Evolutionary conservation across 2,797 vertebrate species (phyloP), one percentile per base, ranked within the genome.

Genomic region (Stomatorhinus walkeri): DNA sequence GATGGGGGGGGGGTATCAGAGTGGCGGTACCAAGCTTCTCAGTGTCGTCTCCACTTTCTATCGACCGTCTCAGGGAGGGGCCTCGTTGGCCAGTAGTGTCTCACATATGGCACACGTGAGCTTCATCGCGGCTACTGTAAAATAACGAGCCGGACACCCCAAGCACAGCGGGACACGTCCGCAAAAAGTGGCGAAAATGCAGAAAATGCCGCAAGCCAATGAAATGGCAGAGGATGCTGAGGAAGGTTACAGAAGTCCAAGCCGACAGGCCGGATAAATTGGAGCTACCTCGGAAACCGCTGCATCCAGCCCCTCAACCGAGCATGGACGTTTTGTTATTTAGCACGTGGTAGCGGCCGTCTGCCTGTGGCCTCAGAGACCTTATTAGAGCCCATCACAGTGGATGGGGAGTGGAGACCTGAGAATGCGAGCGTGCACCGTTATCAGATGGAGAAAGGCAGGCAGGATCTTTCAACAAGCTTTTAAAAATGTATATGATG

Each of bases 1-100:
- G 84, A 95, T 64, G 95, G 96, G 95, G 28, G 28, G 28, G 28
- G 28, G 68, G 10, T 93, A 92, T 93, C 94, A 92, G 91, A 91
- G 92, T 90, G 91, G 92, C 90, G 84, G 51, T 72, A 88, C 85
- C 90, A 85, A 89, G 93, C 93, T 93, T 95, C 93, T 94, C 8
- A 0, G 14, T 46, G 36, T 48, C 36, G n/a, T 83, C 40, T n/a
- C 14, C 14, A 36, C 40, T 40, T 43, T 43, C 4, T 16, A n/a
- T 46, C 40, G 36, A 46, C 36, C 19, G 6, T 83, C 40, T 46
- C 19, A n/a, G 40, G 43, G 40, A 19, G 72, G 32, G 68, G 24
- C 68, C 68, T 72, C 7, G 4, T 0, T 32, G 24, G 28, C 32
- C 68, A 36, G 32, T 36, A 43, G 64, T 1, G 64, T 68, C 64